These are phyloP conservation scores for Tympanuchus pallidicinctus DNA, from an alignment of 2,113 vertebrate genomes.

Conservation along the genomic window DNA sequence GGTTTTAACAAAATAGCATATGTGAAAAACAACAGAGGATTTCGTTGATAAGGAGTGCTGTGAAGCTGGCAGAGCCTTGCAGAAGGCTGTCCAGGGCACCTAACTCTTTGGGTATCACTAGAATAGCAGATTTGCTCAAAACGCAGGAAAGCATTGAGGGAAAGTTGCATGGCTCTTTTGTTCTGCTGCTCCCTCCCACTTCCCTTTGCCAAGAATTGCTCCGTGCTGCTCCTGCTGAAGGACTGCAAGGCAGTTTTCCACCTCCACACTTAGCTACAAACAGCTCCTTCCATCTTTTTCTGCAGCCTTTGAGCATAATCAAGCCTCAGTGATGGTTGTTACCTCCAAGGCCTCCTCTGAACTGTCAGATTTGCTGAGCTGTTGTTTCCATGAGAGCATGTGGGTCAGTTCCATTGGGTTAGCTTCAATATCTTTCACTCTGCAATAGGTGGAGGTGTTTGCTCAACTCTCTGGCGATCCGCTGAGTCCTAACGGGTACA, in stretches of 20 bases:
- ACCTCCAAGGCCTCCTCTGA: background rate
- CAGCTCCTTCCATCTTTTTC: slow-evolving; percentile 29
- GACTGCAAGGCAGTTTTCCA: slow-evolving; percentile 7
- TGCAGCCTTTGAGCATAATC: background rate
- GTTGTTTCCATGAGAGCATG: background rate
- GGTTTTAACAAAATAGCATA: background rate
- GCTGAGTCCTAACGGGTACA: background rate
- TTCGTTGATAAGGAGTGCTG: slow-evolving; percentile 6
- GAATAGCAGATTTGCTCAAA: slow-evolving; percentile 28
- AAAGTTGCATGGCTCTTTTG: slow-evolving; percentile 53
- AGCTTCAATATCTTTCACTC: background rate
- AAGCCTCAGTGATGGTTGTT: slow-evolving; percentile 6
- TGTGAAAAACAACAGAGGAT: background rate
- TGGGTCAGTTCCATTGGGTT: background rate
- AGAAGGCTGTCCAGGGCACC: slow-evolving; percentile 47
- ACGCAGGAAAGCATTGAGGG: slow-evolving; percentile 19
- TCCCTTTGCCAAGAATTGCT: slow-evolving; percentile 46
- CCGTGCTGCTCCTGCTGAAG: background rate
- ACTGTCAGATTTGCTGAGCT: background rate
- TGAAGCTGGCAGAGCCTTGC: slow-evolving; percentile 23
- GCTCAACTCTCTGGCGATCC: background rate
- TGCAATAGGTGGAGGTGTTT: background rate
- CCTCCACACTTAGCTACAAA: slow-evolving; percentile 24
- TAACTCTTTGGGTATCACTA: slow-evolving; percentile 29
- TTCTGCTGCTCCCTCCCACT: background rate